Evolutionary conservation across 2,113 vertebrate genomes (phyloP).

Genomic region (Nothoprocta perdicaria): DNA sequence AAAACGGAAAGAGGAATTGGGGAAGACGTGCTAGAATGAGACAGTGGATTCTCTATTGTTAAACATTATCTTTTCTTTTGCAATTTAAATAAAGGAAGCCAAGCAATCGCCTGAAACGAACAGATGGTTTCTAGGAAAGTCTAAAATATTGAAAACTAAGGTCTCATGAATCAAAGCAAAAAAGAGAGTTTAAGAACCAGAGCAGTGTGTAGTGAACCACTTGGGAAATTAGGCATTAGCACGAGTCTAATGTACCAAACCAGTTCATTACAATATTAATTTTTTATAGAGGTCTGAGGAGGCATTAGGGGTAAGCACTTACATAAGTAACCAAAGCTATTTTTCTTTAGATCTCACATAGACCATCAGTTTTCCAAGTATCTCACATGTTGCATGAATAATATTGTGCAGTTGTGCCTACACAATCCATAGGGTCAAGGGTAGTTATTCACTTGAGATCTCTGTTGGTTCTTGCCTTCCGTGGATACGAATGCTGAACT

Average conservation of each 20-base stretch:
- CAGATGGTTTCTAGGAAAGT: not conserved
- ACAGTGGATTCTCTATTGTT: not conserved
- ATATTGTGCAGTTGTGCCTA: not conserved
- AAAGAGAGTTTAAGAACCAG: not conserved
- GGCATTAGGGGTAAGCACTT: not conserved
- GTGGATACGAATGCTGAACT: not conserved
- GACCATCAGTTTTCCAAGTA: not conserved
- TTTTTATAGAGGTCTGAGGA: not conserved
- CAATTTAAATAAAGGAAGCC: not conserved
- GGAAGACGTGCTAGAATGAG: not conserved
- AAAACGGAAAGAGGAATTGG: not conserved
- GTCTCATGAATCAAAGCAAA: not conserved
- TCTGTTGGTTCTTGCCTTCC: not conserved
- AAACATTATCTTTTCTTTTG: not conserved
- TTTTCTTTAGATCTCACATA: not conserved
- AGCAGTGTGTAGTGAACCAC: not conserved
- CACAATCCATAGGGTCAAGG: not conserved
- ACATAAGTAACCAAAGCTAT: not conserved
- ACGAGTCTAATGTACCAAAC: not conserved
- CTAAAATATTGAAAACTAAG: not conserved
- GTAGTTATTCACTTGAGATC: not conserved
- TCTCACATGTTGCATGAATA: not conserved
- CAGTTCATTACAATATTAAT: not conserved
- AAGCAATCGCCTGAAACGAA: not conserved
- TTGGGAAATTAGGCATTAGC: not conserved